A percentile compares a stretch with the other conserved stretches of the same genome.
Conservation (phyloP, 2,888 invertebrate species). For the Elegia similella region DNA sequence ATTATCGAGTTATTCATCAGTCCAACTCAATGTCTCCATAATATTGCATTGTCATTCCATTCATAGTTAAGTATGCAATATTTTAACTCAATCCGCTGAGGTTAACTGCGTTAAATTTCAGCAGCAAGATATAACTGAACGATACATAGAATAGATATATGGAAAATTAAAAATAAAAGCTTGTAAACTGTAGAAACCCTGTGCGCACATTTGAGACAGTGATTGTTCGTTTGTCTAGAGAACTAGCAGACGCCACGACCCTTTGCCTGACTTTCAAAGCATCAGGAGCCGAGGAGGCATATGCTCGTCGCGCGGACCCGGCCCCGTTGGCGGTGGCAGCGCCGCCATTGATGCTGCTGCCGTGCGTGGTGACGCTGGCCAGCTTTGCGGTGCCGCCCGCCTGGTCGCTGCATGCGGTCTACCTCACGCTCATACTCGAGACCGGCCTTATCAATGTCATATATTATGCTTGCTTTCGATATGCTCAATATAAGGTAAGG, state of each 20-base stretch:
- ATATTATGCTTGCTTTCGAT: slow-evolving; percentile 59
- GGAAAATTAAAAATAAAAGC: too few species aligned
- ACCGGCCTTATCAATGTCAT: slow-evolving; percentile 59
- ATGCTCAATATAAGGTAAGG: slow-evolving; percentile 58
- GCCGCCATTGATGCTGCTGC: slow-evolving; percentile 68
- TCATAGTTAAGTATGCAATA: too few species aligned
- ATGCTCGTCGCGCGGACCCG: slow-evolving; percentile 54
- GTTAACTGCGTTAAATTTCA: too few species aligned
- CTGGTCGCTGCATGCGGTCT: slow-evolving; percentile 58
- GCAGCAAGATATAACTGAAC: too few species aligned
- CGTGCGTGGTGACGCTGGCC: slow-evolving; percentile 62
- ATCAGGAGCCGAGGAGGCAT: slow-evolving; percentile 55
- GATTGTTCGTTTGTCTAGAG: slow-evolving; percentile 43
- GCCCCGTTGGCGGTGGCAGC: slow-evolving; percentile 60
- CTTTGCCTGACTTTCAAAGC: slow-evolving; percentile 66
- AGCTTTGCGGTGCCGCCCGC: slow-evolving; percentile 59
- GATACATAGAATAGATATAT: too few species aligned
- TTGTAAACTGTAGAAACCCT: too few species aligned
- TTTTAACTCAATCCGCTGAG: too few species aligned
- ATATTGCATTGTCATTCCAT: too few species aligned
- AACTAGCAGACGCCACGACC: slow-evolving; percentile 67
- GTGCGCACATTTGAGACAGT: not conserved
- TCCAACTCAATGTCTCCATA: too few species aligned
- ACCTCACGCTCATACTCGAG: slow-evolving; percentile 59
- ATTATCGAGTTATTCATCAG: too few species aligned